A percentile compares a stretch with the other conserved stretches of the same genome.
phyloP scores from a whole-genome alignment of 1,140 invertebrate species.

The Sarcophaga peregrina region DNA sequence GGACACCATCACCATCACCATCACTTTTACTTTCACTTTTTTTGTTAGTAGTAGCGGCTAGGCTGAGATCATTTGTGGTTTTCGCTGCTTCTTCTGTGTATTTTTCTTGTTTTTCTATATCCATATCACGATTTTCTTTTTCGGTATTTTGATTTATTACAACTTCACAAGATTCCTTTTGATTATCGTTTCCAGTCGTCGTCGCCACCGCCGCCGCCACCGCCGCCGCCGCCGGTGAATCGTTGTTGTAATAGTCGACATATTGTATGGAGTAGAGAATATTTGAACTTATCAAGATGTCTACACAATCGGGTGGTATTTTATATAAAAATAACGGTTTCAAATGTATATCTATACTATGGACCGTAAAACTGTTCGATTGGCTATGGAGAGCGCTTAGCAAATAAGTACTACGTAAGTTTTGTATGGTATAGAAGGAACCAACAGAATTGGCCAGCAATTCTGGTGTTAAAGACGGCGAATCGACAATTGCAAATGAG shows the following conservation, averaged over 20 bases:
- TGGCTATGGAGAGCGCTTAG: slow-evolving; percentile 63
- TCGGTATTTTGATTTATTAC: slow-evolving; percentile 51
- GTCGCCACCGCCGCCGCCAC: slow-evolving; percentile 55
- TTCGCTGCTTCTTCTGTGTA: slow-evolving; percentile 26
- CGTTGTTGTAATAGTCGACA: slow-evolving; percentile 51
- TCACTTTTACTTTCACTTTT: slow-evolving; percentile 38
- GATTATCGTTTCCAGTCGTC: slow-evolving; percentile 30
- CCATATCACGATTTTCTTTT: slow-evolving; percentile 60
- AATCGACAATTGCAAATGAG: slow-evolving; percentile 63
- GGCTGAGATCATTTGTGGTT: slow-evolving; percentile 38
- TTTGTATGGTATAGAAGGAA: slow-evolving; percentile 64
- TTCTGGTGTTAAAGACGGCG: slow-evolving; percentile 61
- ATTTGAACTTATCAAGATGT: slow-evolving; percentile 64
- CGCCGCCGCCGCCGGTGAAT: slow-evolving; percentile 53
- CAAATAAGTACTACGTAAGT: slow-evolving; percentile 60
- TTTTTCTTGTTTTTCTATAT: slow-evolving; percentile 57
- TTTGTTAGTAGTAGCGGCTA: too few relatives aligned
- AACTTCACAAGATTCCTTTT: background rate
- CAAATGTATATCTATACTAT: slow-evolving; percentile 73
- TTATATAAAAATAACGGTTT: slow-evolving; percentile 78
- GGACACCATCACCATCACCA: background rate
- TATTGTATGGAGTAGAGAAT: slow-evolving; percentile 64
- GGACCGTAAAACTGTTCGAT: slow-evolving; percentile 67
- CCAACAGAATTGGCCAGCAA: slow-evolving; percentile 57
- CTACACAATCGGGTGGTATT: slow-evolving; percentile 68